Evolutionary conservation across 2,113 vertebrate genomes (phyloP).

Genomic region (Alethe diademata): DNA sequence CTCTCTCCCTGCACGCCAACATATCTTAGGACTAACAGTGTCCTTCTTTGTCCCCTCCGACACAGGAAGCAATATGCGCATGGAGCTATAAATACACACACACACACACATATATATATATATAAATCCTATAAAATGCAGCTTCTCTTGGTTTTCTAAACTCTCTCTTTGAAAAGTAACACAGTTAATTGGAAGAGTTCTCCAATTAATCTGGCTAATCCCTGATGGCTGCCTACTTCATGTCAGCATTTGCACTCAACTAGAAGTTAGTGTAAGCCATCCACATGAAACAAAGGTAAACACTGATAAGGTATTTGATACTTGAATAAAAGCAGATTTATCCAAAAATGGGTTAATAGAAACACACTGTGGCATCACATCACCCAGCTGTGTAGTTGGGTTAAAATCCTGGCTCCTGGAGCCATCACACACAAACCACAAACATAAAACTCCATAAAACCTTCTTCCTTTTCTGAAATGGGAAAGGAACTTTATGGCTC

Average conservation of each 20-base stretch:
- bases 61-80: background rate
- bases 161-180: background rate
- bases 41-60: background rate
- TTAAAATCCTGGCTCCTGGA: background rate
- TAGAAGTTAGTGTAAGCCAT: background rate
- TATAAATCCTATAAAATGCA: background rate
- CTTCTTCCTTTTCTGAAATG: background rate
- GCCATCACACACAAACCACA: background rate
- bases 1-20: background rate
- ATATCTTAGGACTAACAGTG: background rate
- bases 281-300: background rate
- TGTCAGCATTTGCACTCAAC: background rate
- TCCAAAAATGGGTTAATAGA: background rate
- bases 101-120: background rate
- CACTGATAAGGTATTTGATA: background rate
- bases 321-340: background rate
- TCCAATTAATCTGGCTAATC: background rate
- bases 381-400: background rate
- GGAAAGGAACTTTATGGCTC: slow-evolving; percentile 24
- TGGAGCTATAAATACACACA: slow-evolving; percentile 16
- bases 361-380: background rate
- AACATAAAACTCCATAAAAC: slow-evolving; percentile 18
- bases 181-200: background rate
- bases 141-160: slow-evolving; percentile 16
- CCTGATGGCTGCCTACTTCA: background rate